Evolutionary conservation across 2,113 vertebrate species (phyloP), one percentile per base, ranked within the genome.

Genomic region (Eolophus roseicapilla): DNA sequence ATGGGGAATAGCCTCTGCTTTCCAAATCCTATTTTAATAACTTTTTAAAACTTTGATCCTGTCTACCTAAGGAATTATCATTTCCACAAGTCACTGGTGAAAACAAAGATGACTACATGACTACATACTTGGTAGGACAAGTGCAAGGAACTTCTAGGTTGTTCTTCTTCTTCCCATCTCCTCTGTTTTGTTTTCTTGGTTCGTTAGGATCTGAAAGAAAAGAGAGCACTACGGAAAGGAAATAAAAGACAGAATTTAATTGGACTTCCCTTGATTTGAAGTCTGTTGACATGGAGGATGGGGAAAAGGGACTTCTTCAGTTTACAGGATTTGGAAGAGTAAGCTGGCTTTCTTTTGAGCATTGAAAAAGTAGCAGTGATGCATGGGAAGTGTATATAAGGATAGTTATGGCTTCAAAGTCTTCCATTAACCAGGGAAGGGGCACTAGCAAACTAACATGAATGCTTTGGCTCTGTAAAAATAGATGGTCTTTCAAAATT

Each of bases 1-100:
- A 3, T 46, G 6, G 39, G 43, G 18, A 91, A 71, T 80, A 78
- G 39, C 7, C 13, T 85, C 52, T 94, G n/a, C 39, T 71, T 83
- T 92, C 50, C 25, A 92, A 81, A 86, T 92, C 62, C 44, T 88
- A 5, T 64, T 95, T 84, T 87, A 94, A 91, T 96, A 20, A 11
- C 39, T 55, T 52, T 53, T 18, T 5, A 50, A 82, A 74, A 31
- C 59, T 88, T 96, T 69, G 31, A 28, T 88, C 31, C 13, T 81
- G 4, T 84, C 25, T 92, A 8, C 62, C n/a, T 79, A 76, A 64
- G 44, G 41, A 88, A 77, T 77, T 82, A 64, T 21, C 7, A 41
- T 85, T 87, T 89, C n/a, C 83, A 5, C 10, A 57, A 52, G 37
- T 93, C 63, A 50, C 63, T 35, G 13, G 70, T 76, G 64, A 63